Evolutionary conservation across 2,888 invertebrate genomes (phyloP), one percentile per base, ranked within the genome.

Genomic region (Sinhomidia bicolor): DNA sequence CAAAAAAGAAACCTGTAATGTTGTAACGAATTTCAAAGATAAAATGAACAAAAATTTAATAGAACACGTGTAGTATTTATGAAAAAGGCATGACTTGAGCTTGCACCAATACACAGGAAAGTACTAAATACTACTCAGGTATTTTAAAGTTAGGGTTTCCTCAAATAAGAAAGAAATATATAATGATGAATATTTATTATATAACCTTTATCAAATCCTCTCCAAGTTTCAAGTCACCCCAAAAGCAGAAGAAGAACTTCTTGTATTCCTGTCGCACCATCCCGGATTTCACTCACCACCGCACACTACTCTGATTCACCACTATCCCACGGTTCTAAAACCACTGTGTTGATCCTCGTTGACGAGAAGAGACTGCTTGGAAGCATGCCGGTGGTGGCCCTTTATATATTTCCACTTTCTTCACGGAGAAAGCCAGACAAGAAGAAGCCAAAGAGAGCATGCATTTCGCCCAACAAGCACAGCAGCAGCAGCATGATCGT

Each of bases 321-420:
- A 47, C 74, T 44, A 44, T 23, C 44, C 74, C 44, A 74, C 1
- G 23, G 74, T 41, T 41, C 44, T 23, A 3, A 4, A 10, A 20
- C 23, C 14, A 23, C 26, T 44, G 74, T 57, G 74, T n/a, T 32
- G 26, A 57, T 60, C 54, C 20, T 41, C 44, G 84, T 44, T 60
- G 84, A 17, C 60, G 74, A 74, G 60, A 36, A 68, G 60, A 74
- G 84, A 84, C 84, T 84, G 84, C 41, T 74, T 84, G 84, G 60
- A 74, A 32, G 20, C n/a, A 20, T 14, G 60, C 84, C 76, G 74
- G 57, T 74, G 74, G 74, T 60, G 3, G 23, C 14, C 51, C 10
- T 29, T 68, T 84, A 51, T 54, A 71, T 84, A 60, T 84, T 57
- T 26, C 29, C 60, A 84, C 84, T 74, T 80, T 80, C 62, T 60